Conservation (phyloP, 1,140 invertebrate genomes). For the Acarapis woodi region DNA sequence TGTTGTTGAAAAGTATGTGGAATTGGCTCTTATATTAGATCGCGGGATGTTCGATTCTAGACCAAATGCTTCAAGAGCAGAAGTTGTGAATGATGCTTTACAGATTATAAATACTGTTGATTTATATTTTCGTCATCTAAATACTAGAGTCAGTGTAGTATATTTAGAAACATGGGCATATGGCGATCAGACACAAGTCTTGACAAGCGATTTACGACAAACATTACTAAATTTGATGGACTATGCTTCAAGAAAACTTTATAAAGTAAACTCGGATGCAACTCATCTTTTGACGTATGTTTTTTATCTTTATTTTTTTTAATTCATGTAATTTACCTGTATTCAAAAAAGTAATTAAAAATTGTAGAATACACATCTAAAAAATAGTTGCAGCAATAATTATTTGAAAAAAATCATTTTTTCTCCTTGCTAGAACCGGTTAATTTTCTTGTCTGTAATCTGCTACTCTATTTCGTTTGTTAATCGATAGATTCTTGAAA, state of each 20-base stretch:
- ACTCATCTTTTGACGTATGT: slow-evolving; percentile 70
- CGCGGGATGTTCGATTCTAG: slow-evolving; percentile 76
- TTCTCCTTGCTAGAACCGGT: too few species aligned
- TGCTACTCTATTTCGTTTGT: too few species aligned
- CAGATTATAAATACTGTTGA: slow-evolving; percentile 89
- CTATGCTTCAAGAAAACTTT: slow-evolving; percentile 49
- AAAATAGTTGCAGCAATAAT: not conserved
- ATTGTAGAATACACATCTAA: too few species aligned
- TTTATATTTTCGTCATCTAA: slow-evolving; percentile 70
- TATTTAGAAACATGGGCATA: slow-evolving; percentile 88
- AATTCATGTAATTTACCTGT: not conserved
- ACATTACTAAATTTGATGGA: slow-evolving; percentile 65
- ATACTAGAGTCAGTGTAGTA: slow-evolving; percentile 66
- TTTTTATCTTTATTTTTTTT: not conserved
- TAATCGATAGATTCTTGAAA: too few species aligned
- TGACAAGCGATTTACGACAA: slow-evolving; percentile 19
- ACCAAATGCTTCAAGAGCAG: slow-evolving; percentile 43
- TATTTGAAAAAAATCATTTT: not conserved
- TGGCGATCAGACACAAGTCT: slow-evolving; percentile 46
- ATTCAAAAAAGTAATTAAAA: too few species aligned
- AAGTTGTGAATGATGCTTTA: slow-evolving; percentile 74
- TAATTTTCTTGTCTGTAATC: too few species aligned
- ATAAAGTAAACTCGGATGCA: slow-evolving; percentile 52
- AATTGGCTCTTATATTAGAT: slow-evolving; percentile 65
- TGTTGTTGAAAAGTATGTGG: slow-evolving; percentile 64